These are phyloP conservation scores for Campodea augens DNA, from an alignment of 1,140 invertebrate genomes.

Conservation along the genomic window DNA sequence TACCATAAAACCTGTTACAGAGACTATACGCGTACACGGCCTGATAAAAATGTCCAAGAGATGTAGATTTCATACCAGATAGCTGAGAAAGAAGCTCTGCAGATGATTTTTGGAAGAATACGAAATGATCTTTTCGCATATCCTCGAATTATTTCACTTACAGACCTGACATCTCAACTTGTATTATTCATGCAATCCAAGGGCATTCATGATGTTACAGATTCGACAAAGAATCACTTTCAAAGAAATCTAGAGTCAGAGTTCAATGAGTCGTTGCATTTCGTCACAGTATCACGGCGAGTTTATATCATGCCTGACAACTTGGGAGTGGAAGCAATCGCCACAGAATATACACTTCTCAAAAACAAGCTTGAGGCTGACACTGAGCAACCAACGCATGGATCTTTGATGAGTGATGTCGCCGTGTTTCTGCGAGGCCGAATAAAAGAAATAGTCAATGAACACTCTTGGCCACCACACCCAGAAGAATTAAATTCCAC, in stretches of 20 bases:
- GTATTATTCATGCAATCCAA: not conserved
- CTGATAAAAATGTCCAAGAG: conserved; percentile 1
- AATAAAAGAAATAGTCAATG: conserved; percentile 8
- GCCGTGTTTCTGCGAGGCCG: not conserved
- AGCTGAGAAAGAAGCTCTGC: not conserved
- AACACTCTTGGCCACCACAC: conserved; percentile 7
- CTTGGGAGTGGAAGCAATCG: conserved; percentile 1
- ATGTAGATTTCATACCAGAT: conserved; percentile 1
- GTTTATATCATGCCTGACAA: conserved; percentile 5
- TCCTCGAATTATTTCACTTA: not conserved
- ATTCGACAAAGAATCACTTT: not conserved
- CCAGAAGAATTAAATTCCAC: conserved; percentile 2
- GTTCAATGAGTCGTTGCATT: conserved; percentile 1
- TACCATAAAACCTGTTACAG: conserved; percentile 4
- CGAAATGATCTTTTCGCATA: not conserved
- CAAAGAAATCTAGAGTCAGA: conserved; percentile 1
- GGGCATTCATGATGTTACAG: not conserved
- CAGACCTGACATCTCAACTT: not conserved
- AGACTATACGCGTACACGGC: not conserved
- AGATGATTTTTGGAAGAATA: not conserved
- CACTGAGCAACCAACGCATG: not conserved
- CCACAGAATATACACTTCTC: not conserved
- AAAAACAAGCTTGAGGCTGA: not conserved
- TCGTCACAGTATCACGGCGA: not conserved
- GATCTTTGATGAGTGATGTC: not conserved